phyloP scores from a whole-genome alignment of 2,888 invertebrate species.

The Macroteleia sp. region DNA sequence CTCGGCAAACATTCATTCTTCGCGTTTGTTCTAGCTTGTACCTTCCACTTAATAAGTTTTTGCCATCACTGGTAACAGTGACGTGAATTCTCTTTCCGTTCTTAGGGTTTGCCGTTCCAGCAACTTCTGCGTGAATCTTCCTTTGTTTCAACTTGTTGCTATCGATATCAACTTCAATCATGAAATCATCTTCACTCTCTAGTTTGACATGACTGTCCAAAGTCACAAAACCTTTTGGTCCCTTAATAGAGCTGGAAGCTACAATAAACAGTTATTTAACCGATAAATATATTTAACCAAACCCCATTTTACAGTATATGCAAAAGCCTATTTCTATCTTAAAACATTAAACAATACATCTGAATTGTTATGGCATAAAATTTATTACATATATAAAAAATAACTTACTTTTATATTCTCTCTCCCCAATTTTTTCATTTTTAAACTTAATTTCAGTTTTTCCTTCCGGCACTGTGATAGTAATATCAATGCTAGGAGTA shows the following conservation, averaged over 20 bases:
- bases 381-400: no score
- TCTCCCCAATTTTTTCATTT: conserved; percentile 85
- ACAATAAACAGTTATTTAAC: no score
- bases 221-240: conserved; percentile 84
- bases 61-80: conserved; percentile 87
- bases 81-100: conserved; percentile 88
- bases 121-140: conserved; percentile 87
- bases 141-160: conserved; percentile 88
- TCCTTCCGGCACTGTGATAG: conserved; percentile 85
- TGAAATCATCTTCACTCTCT: conserved; percentile 87
- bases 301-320: no score
- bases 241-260: conserved; percentile 48
- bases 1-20: no score
- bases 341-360: no score
- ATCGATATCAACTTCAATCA: conserved; percentile 86
- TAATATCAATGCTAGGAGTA: conserved; percentile 84
- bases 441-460: conserved; percentile 83
- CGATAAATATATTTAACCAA: no score
- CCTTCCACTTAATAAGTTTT: conserved; percentile 89
- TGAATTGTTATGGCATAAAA: no score
- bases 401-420: conserved; percentile 86
- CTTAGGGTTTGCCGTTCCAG: conserved; percentile 86
- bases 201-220: conserved; percentile 84
- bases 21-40: conserved; percentile 72
- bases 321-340: no score